Conservation (phyloP, 2,797 vertebrate genomes). For the Sardinella longiceps region DNA sequence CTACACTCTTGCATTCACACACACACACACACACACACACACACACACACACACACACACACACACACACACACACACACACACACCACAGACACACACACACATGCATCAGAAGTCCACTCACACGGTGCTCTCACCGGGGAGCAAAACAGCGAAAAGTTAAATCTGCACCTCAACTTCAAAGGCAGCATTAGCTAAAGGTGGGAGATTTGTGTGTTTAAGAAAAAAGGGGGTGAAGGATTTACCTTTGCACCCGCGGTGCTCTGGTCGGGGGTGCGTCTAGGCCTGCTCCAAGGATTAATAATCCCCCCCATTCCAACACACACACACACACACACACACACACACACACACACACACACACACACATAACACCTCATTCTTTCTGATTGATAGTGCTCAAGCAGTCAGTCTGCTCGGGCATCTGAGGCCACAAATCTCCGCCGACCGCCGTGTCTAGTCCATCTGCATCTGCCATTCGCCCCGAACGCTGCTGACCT, state of each 20-base stretch:
- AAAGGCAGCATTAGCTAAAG: conserved; percentile 45
- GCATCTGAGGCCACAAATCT: conserved; percentile 36
- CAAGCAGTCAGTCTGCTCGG: conserved; percentile 35
- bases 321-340: conserved; percentile 28
- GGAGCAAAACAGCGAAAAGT: not conserved
- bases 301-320: conserved; percentile 28
- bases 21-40: conserved; percentile 27
- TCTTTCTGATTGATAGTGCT: conserved; percentile 47
- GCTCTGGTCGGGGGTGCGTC: conserved; percentile 33
- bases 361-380: not conserved
- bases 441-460: conserved; percentile 28
- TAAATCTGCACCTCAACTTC: conserved; percentile 40
- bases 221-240: conserved; percentile 44
- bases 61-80: conserved; percentile 33
- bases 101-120: not conserved
- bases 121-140: not conserved
- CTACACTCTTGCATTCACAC: not conserved
- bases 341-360: conserved; percentile 24
- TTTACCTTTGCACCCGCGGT: conserved; percentile 49
- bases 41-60: conserved; percentile 28
- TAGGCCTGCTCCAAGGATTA: conserved; percentile 53
- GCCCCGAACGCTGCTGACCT: conserved; percentile 42
- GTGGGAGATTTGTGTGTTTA: conserved; percentile 42
- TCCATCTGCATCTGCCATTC: conserved; percentile 44
- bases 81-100: not conserved